phyloP scores from a whole-genome alignment of 2,888 invertebrate genomes.

The Xestia rhomboidea region DNA sequence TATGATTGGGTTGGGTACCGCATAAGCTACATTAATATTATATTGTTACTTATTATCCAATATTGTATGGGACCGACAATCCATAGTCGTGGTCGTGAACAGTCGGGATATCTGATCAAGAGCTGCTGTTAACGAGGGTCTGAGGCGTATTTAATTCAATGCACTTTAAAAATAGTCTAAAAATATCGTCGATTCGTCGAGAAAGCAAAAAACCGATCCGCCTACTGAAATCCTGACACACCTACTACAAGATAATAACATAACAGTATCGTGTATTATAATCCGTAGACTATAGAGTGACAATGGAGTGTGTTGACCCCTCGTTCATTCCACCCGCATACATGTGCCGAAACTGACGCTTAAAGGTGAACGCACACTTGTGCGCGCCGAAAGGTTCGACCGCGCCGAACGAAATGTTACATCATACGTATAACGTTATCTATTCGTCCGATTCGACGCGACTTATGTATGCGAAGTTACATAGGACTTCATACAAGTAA shows the following conservation, averaged over 20 bases:
- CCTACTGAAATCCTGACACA: conserved; percentile 36
- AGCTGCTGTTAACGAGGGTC: not conserved
- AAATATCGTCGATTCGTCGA: not conserved
- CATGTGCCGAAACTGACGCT: conserved; percentile 63
- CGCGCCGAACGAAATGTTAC: too few species aligned
- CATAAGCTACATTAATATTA: too few species aligned
- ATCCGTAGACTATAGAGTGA: conserved; percentile 50
- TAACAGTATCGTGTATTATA: conserved; percentile 58
- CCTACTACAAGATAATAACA: conserved; percentile 40
- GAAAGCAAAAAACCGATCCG: conserved; percentile 14
- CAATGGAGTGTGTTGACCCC: conserved; percentile 65
- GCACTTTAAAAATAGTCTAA: not conserved
- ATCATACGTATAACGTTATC: too few species aligned
- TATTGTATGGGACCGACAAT: not conserved
- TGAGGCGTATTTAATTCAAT: not conserved
- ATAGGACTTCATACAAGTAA: too few species aligned
- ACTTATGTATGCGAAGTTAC: too few species aligned
- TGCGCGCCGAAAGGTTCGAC: too few species aligned
- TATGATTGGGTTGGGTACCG: not conserved
- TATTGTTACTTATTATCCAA: not conserved
- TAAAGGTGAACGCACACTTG: too few species aligned
- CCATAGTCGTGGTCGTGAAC: not conserved
- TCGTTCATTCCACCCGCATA: conserved; percentile 70
- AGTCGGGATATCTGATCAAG: not conserved
- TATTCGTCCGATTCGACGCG: too few species aligned